A percentile compares a stretch with the other conserved stretches of the same genome.
phyloP scores from a whole-genome alignment of 2,113 vertebrate genomes.

The Nettapus auritus region DNA sequence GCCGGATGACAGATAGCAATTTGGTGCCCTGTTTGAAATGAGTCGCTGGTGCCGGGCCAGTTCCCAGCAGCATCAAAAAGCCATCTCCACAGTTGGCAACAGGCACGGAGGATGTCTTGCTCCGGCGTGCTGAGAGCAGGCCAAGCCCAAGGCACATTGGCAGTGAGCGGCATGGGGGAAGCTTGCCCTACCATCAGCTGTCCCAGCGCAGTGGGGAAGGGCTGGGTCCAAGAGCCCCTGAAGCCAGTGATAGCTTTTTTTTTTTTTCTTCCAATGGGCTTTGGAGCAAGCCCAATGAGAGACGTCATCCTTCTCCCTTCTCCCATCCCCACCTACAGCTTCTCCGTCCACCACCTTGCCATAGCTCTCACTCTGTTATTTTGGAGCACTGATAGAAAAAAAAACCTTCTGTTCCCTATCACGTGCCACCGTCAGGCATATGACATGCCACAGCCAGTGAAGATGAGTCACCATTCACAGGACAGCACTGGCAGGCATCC shows the following conservation, averaged over 20 bases:
- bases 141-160: not conserved
- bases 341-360: not conserved
- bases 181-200: slow-evolving; percentile 24
- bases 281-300: slow-evolving; percentile 27
- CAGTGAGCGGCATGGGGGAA: not conserved
- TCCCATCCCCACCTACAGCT: slow-evolving; percentile 47
- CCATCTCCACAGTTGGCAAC: slow-evolving; percentile 58
- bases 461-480: slow-evolving; percentile 57
- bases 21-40: slow-evolving; percentile 48
- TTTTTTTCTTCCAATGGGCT: not conserved
- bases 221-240: not conserved
- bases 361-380: not conserved
- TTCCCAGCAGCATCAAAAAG: slow-evolving; percentile 64
- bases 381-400: not conserved
- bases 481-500: slow-evolving; percentile 25
- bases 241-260: not conserved
- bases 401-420: slow-evolving; percentile 24
- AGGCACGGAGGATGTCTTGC: slow-evolving; percentile 11
- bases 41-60: not conserved
- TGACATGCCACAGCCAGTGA: slow-evolving; percentile 11
- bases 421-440: not conserved
- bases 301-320: not conserved
- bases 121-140: slow-evolving; percentile 31
- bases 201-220: not conserved
- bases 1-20: slow-evolving; percentile 53